Evolutionary conservation across 2,113 vertebrate genomes (phyloP).

Genomic region (Embiotoca jacksoni): DNA sequence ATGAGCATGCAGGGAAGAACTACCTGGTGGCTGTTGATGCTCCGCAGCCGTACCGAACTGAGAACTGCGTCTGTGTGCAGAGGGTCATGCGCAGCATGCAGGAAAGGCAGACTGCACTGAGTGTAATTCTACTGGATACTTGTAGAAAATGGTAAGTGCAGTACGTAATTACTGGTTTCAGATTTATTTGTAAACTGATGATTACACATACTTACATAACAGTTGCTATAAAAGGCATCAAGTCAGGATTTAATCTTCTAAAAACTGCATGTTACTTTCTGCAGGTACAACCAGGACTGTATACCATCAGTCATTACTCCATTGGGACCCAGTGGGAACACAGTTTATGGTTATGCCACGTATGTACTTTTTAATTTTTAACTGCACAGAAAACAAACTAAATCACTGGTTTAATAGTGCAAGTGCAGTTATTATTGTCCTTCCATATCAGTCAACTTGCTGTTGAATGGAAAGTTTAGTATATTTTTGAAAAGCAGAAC

Average conservation of each 20-base stretch:
- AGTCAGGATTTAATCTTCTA: background rate
- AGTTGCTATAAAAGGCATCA: background rate
- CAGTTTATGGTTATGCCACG: constrained; percentile 91
- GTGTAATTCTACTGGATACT: constrained; percentile 89
- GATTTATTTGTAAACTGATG: background rate
- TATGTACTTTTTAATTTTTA: constrained; percentile 74
- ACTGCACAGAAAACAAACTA: background rate
- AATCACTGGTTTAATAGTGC: background rate
- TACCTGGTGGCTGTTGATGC: constrained; percentile 90
- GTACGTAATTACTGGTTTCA: background rate
- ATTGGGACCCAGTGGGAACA: constrained; percentile 87
- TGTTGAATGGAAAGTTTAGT: background rate
- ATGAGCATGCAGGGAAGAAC: constrained; percentile 88
- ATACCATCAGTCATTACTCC: constrained; percentile 85
- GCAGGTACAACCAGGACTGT: constrained; percentile 87
- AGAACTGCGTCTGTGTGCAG: constrained; percentile 91
- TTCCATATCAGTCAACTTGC: background rate
- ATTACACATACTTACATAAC: background rate
- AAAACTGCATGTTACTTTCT: constrained; percentile 31
- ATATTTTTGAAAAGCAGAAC: background rate
- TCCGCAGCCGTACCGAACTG: constrained; percentile 86
- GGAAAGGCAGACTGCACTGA: constrained; percentile 85
- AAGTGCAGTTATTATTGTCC: background rate
- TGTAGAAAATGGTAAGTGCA: constrained; percentile 88
- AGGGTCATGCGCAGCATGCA: constrained; percentile 89